Base-by-base conservation (phyloP, 1,140 invertebrate species). In the Uloborus diversus region DNA sequence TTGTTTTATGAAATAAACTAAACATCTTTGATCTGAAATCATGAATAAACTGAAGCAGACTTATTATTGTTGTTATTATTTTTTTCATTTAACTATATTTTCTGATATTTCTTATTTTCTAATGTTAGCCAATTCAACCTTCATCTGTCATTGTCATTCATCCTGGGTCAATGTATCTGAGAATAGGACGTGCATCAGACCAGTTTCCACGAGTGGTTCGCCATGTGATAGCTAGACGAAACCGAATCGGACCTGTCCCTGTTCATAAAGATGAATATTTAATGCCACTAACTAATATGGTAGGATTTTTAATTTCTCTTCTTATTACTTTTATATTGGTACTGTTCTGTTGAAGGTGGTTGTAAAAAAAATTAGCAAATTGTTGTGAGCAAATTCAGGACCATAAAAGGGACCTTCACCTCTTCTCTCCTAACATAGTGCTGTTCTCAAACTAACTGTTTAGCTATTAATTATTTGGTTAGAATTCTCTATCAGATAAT, bases 151-250 rank as follows among this genome's bases (percentile, higher is more conserved):
- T 98, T 51, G 92, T 98, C n/a, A 96, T 98, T 59, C 96, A 98
- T 86, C 96, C 96, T 65, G 96, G 96, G 9, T 98, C 96, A 0
- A 90, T 93, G 59, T 92, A 96, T 85, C 88, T 98, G 17, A 88
- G 94, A 61, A 94, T 98, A 84, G 96, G 96, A 2, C 87, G 94
- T 85, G 95, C 96, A 7, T 94, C 94, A 0, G 96, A 98, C 87
- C 87, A 95, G 2, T 92, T 94, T 85, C 96, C 96, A 33, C 88
- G 93, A 49, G 93, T 91, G 14, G 88, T 96, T 53, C 88, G 97
- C 14, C 95, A 98, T 88, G 96, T 94, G 32, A 91, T 98, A 64
- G 96, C 94, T 0, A 83, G 89, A 27, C 85, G 84, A 62, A 90
- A 93, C 78, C 91, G 89, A 79, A 17, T 49, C 11, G 35, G 53